These are phyloP conservation scores for Onychomys arenicola DNA, from an alignment of 2,797 vertebrate species.

Conservation along the genomic window DNA sequence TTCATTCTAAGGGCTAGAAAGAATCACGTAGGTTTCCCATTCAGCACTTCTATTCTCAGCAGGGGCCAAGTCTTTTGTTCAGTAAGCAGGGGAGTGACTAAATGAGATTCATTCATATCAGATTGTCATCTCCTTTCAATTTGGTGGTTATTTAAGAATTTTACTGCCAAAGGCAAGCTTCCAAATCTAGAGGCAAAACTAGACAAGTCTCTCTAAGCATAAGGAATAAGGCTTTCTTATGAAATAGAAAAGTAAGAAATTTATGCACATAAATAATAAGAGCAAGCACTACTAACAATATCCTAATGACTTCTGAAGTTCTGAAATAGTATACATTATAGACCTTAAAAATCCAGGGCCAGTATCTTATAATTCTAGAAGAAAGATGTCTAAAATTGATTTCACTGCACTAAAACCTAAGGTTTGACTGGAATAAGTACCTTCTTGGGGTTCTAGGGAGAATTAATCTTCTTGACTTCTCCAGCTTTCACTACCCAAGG, in stretches of 20 bases:
- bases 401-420: neutral
- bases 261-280: neutral
- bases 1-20: constrained; percentile 33
- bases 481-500: neutral
- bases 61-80: neutral
- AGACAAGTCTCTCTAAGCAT: neutral
- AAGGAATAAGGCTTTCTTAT: neutral
- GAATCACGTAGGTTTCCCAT: neutral
- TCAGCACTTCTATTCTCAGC: neutral
- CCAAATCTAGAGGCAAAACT: neutral
- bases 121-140: neutral
- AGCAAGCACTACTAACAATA: neutral
- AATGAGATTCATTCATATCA: neutral
- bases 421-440: neutral
- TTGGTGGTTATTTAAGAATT: neutral
- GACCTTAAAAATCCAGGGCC: neutral
- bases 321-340: neutral
- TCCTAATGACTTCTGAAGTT: neutral
- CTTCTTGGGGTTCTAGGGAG: neutral
- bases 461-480: neutral
- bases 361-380: neutral
- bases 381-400: neutral
- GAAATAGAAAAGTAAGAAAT: constrained; percentile 11
- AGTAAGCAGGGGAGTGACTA: neutral
- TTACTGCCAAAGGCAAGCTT: neutral